phyloP scores from a whole-genome alignment of 2,113 vertebrate species.

The Ochotona curzoniae region DNA sequence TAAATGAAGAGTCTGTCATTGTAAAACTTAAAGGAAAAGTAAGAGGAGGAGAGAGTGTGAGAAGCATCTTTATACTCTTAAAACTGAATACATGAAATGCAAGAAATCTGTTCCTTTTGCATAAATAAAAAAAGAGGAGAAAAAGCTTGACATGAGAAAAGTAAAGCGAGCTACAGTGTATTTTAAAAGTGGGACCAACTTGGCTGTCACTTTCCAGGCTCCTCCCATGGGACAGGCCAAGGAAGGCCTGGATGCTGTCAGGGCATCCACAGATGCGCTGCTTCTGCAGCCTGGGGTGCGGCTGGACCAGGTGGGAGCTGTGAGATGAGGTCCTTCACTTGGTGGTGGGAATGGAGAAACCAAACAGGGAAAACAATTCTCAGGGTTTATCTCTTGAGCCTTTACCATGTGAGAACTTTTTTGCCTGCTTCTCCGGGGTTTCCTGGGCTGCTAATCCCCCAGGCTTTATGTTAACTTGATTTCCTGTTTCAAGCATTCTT shows the following conservation, averaged over 20 bases:
- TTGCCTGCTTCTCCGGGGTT: conserved; percentile 30
- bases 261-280: fast-evolving
- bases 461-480: conserved; percentile 56
- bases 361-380: background rate
- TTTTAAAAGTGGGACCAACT: background rate
- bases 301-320: fast-evolving
- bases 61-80: no score
- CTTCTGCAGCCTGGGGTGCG: background rate
- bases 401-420: background rate
- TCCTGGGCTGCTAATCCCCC: conserved; percentile 37
- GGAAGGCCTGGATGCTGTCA: background rate
- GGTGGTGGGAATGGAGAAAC: background rate
- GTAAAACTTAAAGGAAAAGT: no score
- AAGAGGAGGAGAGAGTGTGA: no score
- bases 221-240: fast-evolving
- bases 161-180: background rate
- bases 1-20: no score
- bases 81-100: no score
- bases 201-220: background rate
- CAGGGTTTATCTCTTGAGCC: background rate
- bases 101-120: no score
- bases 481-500: conserved; percentile 65
- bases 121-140: no score
- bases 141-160: background rate
- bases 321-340: background rate